Evolutionary conservation across 2,797 vertebrate genomes (phyloP), one percentile per base, ranked within the genome.

Genomic region (Macrochelys suwanniensis): DNA sequence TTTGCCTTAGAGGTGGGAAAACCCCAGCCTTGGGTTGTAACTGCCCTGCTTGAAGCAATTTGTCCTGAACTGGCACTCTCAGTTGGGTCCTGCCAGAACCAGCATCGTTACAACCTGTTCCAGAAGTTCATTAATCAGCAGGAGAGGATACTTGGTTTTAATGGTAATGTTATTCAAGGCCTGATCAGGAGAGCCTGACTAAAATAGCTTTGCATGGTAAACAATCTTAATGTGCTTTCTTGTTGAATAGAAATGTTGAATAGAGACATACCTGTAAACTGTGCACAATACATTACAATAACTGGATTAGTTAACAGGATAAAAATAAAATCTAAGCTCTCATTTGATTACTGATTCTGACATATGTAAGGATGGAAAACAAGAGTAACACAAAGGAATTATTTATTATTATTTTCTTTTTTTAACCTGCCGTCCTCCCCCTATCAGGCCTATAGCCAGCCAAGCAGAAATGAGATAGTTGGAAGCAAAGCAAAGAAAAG

Each of bases 321-420:
- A 47, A 91, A 11, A 87, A 93, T 84, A 77, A 92, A 94, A 88
- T 88, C 68, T 93, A 88, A 82, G 28, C 53, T 97, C 95, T 3
- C 76, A 93, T 79, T 84, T 90, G 42, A 90, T 93, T 88, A 86
- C 51, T 83, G 88, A 94, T 81, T 82, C 82, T 51, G 51, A 83
- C 51, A 59, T 96, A 59, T 71, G 68, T 80, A 94, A 49, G 76
- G 49, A 42, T 89, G 79, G 92, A 86, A 94, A 94, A 76, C 50
- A 86, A 82, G 74, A 92, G 82, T 80, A 59, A 28, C 57, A 89
- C 45, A 79, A 45, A 84, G 82, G 26, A 0, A n/a, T 68, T 51
- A 92, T 84, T 74, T 12, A 9, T 23, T 86, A 25, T 95, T 16
- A 11, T 3, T 89, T 81, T 28, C 85, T 42, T 90, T 93, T 81